Evolutionary conservation across 2,797 vertebrate species (phyloP).

Genomic region (Chiloscyllium punctatum): DNA sequence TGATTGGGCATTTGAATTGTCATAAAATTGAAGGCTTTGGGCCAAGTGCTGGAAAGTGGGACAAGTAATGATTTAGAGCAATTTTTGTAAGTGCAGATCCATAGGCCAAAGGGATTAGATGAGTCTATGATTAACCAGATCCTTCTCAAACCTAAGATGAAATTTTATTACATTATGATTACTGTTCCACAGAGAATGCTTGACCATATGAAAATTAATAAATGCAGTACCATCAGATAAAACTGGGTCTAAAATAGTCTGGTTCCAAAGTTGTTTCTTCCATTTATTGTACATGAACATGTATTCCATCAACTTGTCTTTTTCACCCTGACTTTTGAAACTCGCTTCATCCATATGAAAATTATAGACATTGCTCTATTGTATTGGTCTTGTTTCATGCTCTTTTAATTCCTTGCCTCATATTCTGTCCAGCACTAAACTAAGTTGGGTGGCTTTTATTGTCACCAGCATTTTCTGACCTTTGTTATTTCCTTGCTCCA

Average conservation of each 20-base stretch:
- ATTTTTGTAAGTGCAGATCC: no score
- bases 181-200: not conserved
- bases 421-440: not conserved
- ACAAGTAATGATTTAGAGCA: no score
- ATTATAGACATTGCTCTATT: not conserved
- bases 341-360: not conserved
- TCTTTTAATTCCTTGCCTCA: not conserved
- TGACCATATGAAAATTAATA: constrained; percentile 5
- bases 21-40: no score
- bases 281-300: not conserved
- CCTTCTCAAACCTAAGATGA: not conserved
- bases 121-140: not conserved
- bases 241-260: not conserved
- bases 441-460: not conserved
- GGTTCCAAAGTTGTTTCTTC: not conserved
- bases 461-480: not conserved
- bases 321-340: not conserved
- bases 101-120: no score
- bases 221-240: not conserved
- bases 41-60: no score
- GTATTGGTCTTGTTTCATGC: not conserved
- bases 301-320: not conserved
- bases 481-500: not conserved
- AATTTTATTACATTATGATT: not conserved
- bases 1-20: no score